A percentile compares a stretch with the other conserved stretches of the same genome.
Evolutionary conservation across 1,140 invertebrate species (phyloP).

Genomic region (Papilio machaon): DNA sequence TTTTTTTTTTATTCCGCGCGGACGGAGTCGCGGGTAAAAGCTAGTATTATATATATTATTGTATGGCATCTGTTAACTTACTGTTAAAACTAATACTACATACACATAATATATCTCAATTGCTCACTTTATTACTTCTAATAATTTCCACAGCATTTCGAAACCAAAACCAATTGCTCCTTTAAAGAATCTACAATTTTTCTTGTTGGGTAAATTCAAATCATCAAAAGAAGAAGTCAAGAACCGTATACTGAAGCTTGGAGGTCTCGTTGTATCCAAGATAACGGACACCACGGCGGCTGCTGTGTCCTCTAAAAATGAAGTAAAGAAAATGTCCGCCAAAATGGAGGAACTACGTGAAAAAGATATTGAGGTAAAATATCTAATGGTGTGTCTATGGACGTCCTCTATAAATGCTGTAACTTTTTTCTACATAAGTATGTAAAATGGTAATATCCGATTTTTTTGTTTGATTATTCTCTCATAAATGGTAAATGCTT

Average conservation of each 20-base stretch:
- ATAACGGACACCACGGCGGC: slow-evolving; percentile 87
- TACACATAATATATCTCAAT: too few relatives aligned
- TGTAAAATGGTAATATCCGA: too few relatives aligned
- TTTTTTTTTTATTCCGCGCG: too few relatives aligned
- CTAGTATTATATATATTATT: too few relatives aligned
- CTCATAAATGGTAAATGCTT: too few relatives aligned
- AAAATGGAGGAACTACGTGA: slow-evolving; percentile 87
- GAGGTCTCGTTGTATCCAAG: slow-evolving; percentile 88
- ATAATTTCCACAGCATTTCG: slow-evolving; percentile 51
- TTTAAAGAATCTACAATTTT: slow-evolving; percentile 91
- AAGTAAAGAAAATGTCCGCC: slow-evolving; percentile 86
- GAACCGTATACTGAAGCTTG: slow-evolving; percentile 87
- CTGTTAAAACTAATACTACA: too few relatives aligned
- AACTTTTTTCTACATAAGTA: too few relatives aligned
- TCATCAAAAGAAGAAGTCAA: slow-evolving; percentile 86
- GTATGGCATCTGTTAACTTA: too few relatives aligned
- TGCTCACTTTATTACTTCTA: too few relatives aligned
- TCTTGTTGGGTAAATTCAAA: slow-evolving; percentile 85
- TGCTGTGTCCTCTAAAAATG: slow-evolving; percentile 88
- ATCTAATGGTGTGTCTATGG: background rate
- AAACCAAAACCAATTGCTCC: slow-evolving; percentile 84
- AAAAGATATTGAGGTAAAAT: slow-evolving; percentile 87
- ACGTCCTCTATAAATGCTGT: background rate
- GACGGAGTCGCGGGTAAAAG: too few relatives aligned
- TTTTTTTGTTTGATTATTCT: too few relatives aligned